Percentiles rank a stretch among this genome's conserved stretches.
Evolutionary conservation across 2,797 vertebrate species (phyloP).

Genomic region (Lophotriccus pileatus): DNA sequence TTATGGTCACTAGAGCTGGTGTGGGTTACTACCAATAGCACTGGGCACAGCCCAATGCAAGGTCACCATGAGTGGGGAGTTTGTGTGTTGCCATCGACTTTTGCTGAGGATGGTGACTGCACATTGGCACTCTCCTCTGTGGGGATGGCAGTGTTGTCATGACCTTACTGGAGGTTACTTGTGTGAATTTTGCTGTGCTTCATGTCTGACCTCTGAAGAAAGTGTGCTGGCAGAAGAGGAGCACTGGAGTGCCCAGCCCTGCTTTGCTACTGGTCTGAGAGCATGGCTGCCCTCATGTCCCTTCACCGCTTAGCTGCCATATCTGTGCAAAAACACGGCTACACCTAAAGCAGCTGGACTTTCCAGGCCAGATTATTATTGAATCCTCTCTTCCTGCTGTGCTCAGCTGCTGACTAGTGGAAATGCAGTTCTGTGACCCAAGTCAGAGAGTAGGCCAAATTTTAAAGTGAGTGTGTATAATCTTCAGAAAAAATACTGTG

Average conservation of each 20-base stretch:
- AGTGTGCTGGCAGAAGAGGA: not conserved
- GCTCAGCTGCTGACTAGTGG: not conserved
- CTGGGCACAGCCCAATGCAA: not conserved
- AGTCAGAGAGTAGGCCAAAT: not conserved
- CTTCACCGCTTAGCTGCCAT: accelerated
- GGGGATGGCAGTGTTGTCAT: accelerated
- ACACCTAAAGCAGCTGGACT: not conserved
- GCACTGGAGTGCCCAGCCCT: not conserved
- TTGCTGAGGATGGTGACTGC: not conserved
- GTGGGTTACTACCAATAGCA: not conserved
- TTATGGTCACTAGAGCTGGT: not conserved
- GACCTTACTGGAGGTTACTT: not conserved
- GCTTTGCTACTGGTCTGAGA: not conserved
- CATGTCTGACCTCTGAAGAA: not conserved
- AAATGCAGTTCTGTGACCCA: not conserved
- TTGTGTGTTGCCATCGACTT: not conserved
- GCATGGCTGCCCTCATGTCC: not conserved
- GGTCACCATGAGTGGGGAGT: not conserved
- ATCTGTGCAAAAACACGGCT: not conserved
- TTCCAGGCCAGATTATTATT: not conserved
- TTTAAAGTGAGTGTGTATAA: not conserved
- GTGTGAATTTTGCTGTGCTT: not conserved
- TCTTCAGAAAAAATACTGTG: not conserved
- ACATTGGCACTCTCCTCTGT: accelerated
- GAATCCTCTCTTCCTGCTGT: not conserved